Percentiles rank a stretch among this genome's conserved stretches.
Conservation (phyloP, 2,888 invertebrate genomes). For the Trachelus tabidus region DNA sequence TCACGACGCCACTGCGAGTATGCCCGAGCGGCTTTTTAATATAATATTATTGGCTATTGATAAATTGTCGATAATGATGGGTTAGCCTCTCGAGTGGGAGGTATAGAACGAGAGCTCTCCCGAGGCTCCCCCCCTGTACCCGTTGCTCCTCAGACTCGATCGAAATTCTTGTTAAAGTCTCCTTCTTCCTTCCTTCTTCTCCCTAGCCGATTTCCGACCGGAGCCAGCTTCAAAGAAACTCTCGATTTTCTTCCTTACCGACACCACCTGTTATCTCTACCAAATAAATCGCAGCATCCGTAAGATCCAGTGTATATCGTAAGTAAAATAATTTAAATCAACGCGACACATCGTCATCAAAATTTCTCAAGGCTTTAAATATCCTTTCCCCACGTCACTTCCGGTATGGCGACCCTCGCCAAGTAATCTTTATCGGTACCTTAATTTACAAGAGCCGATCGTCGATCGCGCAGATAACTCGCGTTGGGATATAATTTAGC, state of each 20-base stretch:
- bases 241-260: too few species aligned
- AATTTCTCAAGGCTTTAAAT: background rate
- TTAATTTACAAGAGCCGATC: slow-evolving; percentile 53
- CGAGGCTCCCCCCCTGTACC: slow-evolving; percentile 1
- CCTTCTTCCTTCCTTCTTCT: background rate
- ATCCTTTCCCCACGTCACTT: slow-evolving; percentile 12
- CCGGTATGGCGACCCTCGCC: slow-evolving; percentile 21
- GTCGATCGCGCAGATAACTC: slow-evolving; percentile 48
- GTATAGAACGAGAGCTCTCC: slow-evolving; percentile 1
- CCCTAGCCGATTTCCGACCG: background rate
- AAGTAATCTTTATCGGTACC: slow-evolving; percentile 28
- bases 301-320: background rate
- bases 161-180: slow-evolving; percentile 45
- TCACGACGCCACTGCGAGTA: slow-evolving; percentile 7
- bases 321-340: background rate
- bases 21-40: slow-evolving; percentile 51
- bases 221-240: too few species aligned
- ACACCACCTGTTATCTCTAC: background rate
- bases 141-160: slow-evolving; percentile 25
- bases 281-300: background rate
- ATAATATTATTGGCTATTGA: slow-evolving; percentile 67
- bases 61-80: slow-evolving; percentile 67
- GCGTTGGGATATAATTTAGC: slow-evolving; percentile 64
- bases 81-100: slow-evolving; percentile 51
- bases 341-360: background rate